These are phyloP conservation scores for Parascotia fuliginaria DNA, from an alignment of 2,888 invertebrate genomes.

Conservation along the genomic window DNA sequence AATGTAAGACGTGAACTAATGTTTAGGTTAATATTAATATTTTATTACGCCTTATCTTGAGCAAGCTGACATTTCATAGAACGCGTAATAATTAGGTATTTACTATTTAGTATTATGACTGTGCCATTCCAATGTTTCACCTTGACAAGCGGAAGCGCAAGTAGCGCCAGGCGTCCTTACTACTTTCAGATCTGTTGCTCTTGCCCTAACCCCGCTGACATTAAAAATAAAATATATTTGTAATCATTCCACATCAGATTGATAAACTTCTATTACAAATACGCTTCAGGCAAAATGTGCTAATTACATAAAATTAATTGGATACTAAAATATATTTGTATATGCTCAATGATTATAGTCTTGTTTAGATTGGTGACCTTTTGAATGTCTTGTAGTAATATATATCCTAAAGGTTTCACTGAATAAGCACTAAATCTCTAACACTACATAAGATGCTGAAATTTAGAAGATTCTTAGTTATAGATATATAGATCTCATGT, in stretches of 20 bases:
- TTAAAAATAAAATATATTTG: conserved; percentile 17
- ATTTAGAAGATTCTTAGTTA: too few relatives aligned
- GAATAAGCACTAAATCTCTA: too few relatives aligned
- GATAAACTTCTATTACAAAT: not conserved
- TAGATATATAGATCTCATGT: too few relatives aligned
- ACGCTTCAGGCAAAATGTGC: not conserved
- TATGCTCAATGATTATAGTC: too few relatives aligned
- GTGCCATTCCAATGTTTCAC: conserved; percentile 55
- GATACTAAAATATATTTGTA: too few relatives aligned
- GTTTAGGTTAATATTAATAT: conserved; percentile 12
- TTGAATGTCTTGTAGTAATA: too few relatives aligned
- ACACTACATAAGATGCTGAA: too few relatives aligned
- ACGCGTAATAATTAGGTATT: conserved; percentile 43
- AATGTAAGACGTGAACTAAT: conserved; percentile 4
- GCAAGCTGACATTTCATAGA: conserved; percentile 40
- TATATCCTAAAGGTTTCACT: too few relatives aligned
- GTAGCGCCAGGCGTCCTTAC: conserved; percentile 67
- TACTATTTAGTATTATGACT: conserved; percentile 39
- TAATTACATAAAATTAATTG: too few relatives aligned
- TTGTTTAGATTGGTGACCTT: too few relatives aligned
- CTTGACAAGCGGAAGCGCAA: conserved; percentile 77
- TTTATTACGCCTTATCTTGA: conserved; percentile 23
- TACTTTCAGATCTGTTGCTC: conserved; percentile 63
- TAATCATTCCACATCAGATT: not conserved
- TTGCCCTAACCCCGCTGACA: conserved; percentile 45